Base-by-base conservation (phyloP, 2,888 invertebrate genomes). In the Xanthia icteritia region DNA sequence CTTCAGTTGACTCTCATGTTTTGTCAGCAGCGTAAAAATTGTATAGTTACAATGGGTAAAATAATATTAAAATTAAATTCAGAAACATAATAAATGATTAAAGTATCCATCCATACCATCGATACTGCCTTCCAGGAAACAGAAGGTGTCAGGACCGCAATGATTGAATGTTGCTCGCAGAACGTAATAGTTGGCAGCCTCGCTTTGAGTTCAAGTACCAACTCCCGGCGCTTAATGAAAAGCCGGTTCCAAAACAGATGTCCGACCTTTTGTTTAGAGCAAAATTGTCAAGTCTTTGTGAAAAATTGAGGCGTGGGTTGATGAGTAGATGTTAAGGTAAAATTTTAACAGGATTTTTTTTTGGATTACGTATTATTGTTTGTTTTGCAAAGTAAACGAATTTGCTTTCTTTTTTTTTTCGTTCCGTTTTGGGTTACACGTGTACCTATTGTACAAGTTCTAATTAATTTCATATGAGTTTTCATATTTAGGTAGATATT, bases 141-240 rank as follows among this genome's bases (percentile, higher is more conserved):
- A 88, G 91, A 91, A 90, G 87, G 86, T 89, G 87, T 85, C 82
- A 81, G 80, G 77, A 85, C 88, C 88, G 79, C 89, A 90, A 88
- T 90, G 91, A 92, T 91, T 91, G 92, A 90, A 90, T 89, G 88
- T 86, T 87, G 85, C 87, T 87, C 86, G 83, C 86, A 88, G 86
- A 86, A 89, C 84, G 84, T 89, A 90, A 91, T 91, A 92, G 91
- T 92, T 91, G 89, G 85, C 88, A 90, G 85, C 86, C 87, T 73
- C 82, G 90, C 91, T 92, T 90, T 91, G 89, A 90, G 88, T 89
- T 86, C 85, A 77, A 84, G 83, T 70, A 74, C 77, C 84, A 84
- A 89, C 88, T 89, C 83, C 67, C 82, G 68, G 80, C 88, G 87
- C 89, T 90, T 92, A 93, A 92, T 92, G 92, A 92, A 92, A 89